Evolutionary conservation across 2,888 invertebrate genomes (phyloP).

Genomic region (Sarcophaga carnaria): DNA sequence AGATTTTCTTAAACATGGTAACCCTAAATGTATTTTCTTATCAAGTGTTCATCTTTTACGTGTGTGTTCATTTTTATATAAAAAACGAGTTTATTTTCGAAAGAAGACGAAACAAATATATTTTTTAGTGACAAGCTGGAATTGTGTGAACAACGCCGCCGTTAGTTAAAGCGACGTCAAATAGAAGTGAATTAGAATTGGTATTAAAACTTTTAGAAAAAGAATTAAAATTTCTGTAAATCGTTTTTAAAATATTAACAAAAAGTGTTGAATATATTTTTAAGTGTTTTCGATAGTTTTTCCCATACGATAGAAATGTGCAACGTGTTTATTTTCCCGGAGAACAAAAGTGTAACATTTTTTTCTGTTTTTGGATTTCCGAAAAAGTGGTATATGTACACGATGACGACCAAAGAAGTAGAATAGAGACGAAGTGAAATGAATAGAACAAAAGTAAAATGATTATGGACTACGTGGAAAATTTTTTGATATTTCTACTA

Average conservation of each 20-base stretch:
- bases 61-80: slow-evolving; percentile 42
- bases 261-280: not conserved
- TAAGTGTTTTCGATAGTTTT: slow-evolving; percentile 6
- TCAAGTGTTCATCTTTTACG: slow-evolving; percentile 44
- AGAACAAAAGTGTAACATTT: slow-evolving; percentile 27
- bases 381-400: slow-evolving; percentile 51
- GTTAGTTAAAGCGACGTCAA: slow-evolving; percentile 46
- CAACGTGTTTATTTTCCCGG: slow-evolving; percentile 62
- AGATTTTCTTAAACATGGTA: slow-evolving; percentile 23
- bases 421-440: slow-evolving; percentile 41
- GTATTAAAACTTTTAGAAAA: slow-evolving; percentile 34
- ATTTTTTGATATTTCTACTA: not conserved
- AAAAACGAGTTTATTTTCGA: slow-evolving; percentile 64
- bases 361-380: slow-evolving; percentile 18
- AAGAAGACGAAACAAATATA: slow-evolving; percentile 46
- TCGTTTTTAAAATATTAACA: slow-evolving; percentile 16
- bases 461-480: slow-evolving; percentile 56
- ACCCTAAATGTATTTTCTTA: slow-evolving; percentile 57
- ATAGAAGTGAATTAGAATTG: slow-evolving; percentile 47
- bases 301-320: slow-evolving; percentile 51
- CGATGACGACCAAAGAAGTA: slow-evolving; percentile 8
- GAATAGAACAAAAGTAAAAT: slow-evolving; percentile 24
- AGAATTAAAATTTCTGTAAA: slow-evolving; percentile 19
- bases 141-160: slow-evolving; percentile 59
- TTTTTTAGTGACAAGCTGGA: slow-evolving; percentile 56